phyloP scores from a whole-genome alignment of 2,888 invertebrate species.

The Acanthosepion esculentum region DNA sequence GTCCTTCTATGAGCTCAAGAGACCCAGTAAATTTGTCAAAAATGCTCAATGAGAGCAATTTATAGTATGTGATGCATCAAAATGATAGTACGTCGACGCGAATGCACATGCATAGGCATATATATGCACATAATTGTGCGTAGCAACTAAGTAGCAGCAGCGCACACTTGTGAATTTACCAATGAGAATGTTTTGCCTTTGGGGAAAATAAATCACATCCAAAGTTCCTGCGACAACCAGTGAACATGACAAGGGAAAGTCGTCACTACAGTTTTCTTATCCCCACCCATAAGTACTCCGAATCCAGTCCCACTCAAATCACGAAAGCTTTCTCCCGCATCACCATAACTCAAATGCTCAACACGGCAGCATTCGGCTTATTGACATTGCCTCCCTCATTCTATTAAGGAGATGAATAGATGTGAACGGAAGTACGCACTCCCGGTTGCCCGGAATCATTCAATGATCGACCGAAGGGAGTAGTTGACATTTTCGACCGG shows the following conservation, averaged over 20 bases:
- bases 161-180: neutral
- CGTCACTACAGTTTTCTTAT: neutral
- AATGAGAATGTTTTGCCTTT: neutral
- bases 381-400: neutral
- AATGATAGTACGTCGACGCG: neutral
- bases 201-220: neutral
- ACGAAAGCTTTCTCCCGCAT: neutral
- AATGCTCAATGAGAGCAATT: neutral
- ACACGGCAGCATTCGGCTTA: neutral
- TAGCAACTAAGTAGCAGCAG: rapidly evolving
- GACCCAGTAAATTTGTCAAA: neutral
- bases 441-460: neutral
- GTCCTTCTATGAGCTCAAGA: neutral
- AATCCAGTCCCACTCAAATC: neutral
- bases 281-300: neutral
- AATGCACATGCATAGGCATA: neutral
- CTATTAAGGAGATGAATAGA: neutral
- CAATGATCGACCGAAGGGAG: neutral
- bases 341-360: neutral
- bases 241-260: neutral
- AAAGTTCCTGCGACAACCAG: neutral
- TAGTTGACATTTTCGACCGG: neutral
- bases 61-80: neutral
- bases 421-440: neutral
- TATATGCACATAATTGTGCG: neutral